Evolutionary conservation across 2,797 vertebrate genomes (phyloP).

Genomic region (Sebastes hopkinsi): DNA sequence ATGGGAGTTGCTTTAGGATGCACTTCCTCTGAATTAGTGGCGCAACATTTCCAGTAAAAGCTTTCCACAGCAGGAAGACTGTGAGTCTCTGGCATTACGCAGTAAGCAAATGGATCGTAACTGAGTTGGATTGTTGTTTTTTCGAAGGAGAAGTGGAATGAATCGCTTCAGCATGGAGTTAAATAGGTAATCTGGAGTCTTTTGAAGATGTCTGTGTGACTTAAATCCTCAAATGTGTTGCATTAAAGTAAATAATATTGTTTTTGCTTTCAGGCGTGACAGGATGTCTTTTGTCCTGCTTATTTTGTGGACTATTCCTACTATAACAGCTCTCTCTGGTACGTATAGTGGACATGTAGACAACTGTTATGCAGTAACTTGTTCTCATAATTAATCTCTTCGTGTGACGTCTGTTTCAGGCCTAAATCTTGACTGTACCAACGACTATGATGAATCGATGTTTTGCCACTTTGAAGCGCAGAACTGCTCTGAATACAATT

Average conservation of each 20-base stretch:
- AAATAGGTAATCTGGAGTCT: neutral
- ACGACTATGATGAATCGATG: rapidly evolving
- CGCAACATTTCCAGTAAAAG: constrained; percentile 14
- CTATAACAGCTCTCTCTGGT: constrained; percentile 9
- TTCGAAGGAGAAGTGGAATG: neutral
- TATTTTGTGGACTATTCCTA: neutral
- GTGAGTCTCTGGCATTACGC: neutral
- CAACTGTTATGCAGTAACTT: rapidly evolving
- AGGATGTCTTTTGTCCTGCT: neutral
- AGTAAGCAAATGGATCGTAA: rapidly evolving
- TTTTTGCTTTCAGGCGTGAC: neutral
- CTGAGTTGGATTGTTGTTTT: neutral
- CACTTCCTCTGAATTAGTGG: neutral
- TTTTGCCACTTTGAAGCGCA: constrained; percentile 12
- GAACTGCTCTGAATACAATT: constrained; percentile 21
- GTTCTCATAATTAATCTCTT: neutral
- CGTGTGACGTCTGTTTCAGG: neutral
- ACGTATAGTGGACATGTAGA: neutral
- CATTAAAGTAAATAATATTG: neutral
- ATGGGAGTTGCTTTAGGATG: neutral
- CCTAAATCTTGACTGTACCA: constrained; percentile 28
- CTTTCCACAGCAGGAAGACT: neutral
- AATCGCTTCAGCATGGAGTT: neutral
- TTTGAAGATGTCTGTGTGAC: rapidly evolving
- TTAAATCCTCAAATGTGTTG: rapidly evolving